Conservation (phyloP, 2,797 vertebrate species). For the Oophaga sylvatica region DNA sequence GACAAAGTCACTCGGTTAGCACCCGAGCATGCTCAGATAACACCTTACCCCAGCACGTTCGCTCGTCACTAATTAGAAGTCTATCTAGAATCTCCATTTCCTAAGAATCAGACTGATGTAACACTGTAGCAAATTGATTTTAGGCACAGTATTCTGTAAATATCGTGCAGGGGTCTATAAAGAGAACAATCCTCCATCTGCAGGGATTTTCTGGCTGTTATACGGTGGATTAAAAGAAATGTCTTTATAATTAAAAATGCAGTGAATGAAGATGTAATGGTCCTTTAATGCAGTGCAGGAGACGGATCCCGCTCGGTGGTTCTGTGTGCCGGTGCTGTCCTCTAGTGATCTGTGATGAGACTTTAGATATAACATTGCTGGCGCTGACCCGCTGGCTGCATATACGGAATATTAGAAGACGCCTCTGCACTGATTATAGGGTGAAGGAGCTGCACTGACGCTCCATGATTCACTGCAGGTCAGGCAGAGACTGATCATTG, state of each 20-base stretch:
- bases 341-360: slow-evolving; percentile 41
- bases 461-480: not conserved
- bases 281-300: no score
- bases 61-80: no score
- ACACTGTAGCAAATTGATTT: no score
- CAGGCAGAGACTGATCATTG: no score
- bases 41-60: no score
- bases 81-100: no score
- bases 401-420: not conserved
- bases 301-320: no score
- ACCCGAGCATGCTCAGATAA: no score
- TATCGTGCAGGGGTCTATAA: not conserved
- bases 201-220: not conserved
- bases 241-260: not conserved
- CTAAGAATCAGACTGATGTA: no score
- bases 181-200: not conserved
- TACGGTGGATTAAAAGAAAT: not conserved
- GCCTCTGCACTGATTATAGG: not conserved
- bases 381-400: slow-evolving; percentile 14
- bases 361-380: slow-evolving; percentile 1
- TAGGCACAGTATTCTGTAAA: not conserved
- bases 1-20: no score
- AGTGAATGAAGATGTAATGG: not conserved
- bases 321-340: slow-evolving; percentile 51
- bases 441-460: not conserved